These are phyloP conservation scores for Synergus japonicus DNA, from an alignment of 2,888 invertebrate species.

Conservation along the genomic window DNA sequence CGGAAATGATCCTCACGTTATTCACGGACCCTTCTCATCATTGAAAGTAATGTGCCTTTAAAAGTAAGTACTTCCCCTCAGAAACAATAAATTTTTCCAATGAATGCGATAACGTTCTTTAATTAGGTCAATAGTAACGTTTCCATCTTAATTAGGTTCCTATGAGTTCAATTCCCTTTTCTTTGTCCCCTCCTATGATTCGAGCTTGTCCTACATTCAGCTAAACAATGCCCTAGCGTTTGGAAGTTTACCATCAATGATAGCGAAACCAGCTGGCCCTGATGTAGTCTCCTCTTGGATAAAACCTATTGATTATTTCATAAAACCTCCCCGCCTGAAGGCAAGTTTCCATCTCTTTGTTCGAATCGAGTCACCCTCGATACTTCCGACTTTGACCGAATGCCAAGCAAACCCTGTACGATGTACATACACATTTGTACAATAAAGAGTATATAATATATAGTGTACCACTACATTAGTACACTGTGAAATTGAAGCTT, in stretches of 20 bases:
- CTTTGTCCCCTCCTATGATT: background rate
- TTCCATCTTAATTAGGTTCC: background rate
- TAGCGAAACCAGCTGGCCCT: constrained; percentile 1
- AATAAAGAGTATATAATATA: background rate
- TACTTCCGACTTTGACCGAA: constrained; percentile 6
- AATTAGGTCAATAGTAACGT: background rate
- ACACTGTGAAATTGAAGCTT: background rate
- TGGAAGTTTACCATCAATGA: background rate
- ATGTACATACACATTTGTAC: background rate
- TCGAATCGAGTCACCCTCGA: background rate
- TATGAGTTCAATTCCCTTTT: background rate
- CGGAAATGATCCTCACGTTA: too few species aligned
- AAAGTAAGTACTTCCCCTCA: background rate
- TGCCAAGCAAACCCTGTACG: background rate
- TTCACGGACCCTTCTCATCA: background rate
- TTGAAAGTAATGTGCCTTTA: background rate
- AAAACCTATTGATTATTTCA: constrained; percentile 3
- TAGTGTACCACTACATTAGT: background rate
- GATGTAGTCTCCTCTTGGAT: background rate
- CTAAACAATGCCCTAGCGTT: background rate
- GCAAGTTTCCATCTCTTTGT: background rate
- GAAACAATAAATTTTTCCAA: background rate
- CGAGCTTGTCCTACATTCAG: constrained; percentile 4
- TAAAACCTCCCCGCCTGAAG: background rate
- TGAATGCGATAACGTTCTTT: background rate